Evolutionary conservation across 2,797 vertebrate species (phyloP), one percentile per base, ranked within the genome.

Genomic region (Rhynchotus rufescens): DNA sequence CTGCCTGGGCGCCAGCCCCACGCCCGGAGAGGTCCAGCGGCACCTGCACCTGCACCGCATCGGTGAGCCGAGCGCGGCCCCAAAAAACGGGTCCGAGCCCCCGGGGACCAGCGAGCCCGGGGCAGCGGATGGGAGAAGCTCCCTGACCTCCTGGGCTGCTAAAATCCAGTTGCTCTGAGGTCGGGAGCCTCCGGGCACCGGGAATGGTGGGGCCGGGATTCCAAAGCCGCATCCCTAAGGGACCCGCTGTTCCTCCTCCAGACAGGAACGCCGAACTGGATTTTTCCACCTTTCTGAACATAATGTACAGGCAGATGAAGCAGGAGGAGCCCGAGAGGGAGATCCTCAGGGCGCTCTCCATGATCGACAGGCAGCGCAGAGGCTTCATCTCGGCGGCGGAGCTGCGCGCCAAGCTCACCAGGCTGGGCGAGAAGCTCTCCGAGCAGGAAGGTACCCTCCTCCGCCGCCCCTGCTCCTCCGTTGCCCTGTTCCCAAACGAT

Each of bases 281-380:
- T 88, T 99, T 99, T 97, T 99, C 99, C 28, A 98, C 98, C 0
- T 99, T 99, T 97, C 98, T 99, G 90, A 98, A 97, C 32, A 99
- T 99, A 80, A 99, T 99, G 98, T 98, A 99, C 96, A 96, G 97
- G 54, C 99, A 99, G 93, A 98, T 97, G 79, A 98, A 99, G 92
- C 99, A 99, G 92, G 99, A 99, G 90, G 98, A 99, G 67, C 99
- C 99, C 0, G 97, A 98, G 96, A 86, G 88, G 8, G 99, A 99
- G 94, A 99, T 99, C 97, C 97, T 99, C 80, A 96, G 98, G 10
- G 99, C 99, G 42, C 93, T 99, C 97, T 88, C 98, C 94, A 99
- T 99, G 99, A 97, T 98, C 0, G 99, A 99, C 98, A 98, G 98
- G 83, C 98, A 99, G 95, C 99, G 98, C 96, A 98, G 96, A 59